A percentile compares a stretch with the other conserved stretches of the same genome.
Conservation (phyloP, 2,888 invertebrate species). For the Eupsilia transversa region DNA sequence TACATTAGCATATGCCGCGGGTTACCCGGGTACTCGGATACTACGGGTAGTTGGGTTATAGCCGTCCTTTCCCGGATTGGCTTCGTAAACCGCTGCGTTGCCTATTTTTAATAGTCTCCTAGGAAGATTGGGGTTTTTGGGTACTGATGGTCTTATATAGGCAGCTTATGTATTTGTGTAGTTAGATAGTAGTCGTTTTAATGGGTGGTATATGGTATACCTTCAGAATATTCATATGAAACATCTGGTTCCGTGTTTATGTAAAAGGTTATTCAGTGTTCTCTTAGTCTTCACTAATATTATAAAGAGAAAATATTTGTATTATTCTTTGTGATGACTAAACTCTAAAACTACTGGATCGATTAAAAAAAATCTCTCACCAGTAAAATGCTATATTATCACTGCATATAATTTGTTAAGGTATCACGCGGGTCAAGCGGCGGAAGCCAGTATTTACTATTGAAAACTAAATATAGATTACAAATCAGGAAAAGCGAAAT, state of each 20-base stretch:
- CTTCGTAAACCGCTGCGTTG: slow-evolving; percentile 47
- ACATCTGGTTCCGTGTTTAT: background rate
- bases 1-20: slow-evolving; percentile 55
- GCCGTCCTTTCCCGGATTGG: slow-evolving; percentile 54
- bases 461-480: background rate
- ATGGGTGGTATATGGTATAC: background rate
- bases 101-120: slow-evolving; percentile 52
- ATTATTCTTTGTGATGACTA: too few relatives aligned
- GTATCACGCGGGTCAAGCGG: too few relatives aligned
- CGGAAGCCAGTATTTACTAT: too few relatives aligned
- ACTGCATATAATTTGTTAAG: too few relatives aligned
- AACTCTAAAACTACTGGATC: too few relatives aligned
- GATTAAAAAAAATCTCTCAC: too few relatives aligned
- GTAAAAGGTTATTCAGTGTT: too few relatives aligned
- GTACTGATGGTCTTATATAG: slow-evolving; percentile 26
- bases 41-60: slow-evolving; percentile 40
- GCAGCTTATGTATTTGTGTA: slow-evolving; percentile 1
- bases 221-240: background rate
- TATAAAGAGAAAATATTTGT: too few relatives aligned
- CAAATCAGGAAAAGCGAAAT: background rate
- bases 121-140: slow-evolving; percentile 38
- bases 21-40: slow-evolving; percentile 23
- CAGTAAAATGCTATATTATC: too few relatives aligned
- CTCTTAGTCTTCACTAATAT: too few relatives aligned
- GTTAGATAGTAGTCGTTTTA: slow-evolving; percentile 11